A percentile compares a stretch with the other conserved stretches of the same genome.
Conservation (phyloP, 2,113 vertebrate species). For the Picathartes gymnocephalus region DNA sequence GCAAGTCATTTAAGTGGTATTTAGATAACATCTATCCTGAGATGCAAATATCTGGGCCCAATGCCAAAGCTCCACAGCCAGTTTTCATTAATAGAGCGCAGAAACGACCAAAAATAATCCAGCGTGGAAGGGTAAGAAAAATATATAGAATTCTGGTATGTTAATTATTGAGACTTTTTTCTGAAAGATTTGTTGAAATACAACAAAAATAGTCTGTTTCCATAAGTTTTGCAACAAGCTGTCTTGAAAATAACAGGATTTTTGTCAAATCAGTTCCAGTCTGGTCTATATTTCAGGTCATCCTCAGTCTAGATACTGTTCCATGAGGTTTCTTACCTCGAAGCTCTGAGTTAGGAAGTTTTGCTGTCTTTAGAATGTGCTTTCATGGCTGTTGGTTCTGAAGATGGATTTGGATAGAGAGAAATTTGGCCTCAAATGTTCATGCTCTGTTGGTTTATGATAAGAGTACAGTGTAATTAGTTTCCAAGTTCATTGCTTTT, state of each 20-base stretch:
- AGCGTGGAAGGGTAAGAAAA: slow-evolving; percentile 85
- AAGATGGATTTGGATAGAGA: background rate
- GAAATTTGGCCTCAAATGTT: background rate
- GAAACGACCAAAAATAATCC: slow-evolving; percentile 85
- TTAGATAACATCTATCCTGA: slow-evolving; percentile 93
- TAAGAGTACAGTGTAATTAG: background rate
- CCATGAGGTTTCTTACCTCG: background rate
- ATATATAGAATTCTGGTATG: background rate
- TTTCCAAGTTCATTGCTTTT: background rate
- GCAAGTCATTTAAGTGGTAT: slow-evolving; percentile 92
- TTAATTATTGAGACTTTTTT: background rate
- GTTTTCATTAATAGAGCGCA: slow-evolving; percentile 85
- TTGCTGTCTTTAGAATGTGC: background rate
- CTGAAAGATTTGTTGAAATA: background rate
- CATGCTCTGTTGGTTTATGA: background rate
- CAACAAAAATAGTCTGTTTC: background rate
- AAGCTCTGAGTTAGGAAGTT: background rate
- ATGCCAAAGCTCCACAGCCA: slow-evolving; percentile 82
- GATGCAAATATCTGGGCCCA: slow-evolving; percentile 85
- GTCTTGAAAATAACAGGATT: background rate
- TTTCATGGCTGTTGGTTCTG: background rate
- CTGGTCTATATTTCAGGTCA: background rate
- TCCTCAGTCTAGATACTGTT: background rate
- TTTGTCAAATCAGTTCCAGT: background rate
- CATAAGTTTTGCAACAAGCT: background rate